phyloP scores from a whole-genome alignment of 64 coral and sea anemone species.

The Montipora cactus region DNA sequence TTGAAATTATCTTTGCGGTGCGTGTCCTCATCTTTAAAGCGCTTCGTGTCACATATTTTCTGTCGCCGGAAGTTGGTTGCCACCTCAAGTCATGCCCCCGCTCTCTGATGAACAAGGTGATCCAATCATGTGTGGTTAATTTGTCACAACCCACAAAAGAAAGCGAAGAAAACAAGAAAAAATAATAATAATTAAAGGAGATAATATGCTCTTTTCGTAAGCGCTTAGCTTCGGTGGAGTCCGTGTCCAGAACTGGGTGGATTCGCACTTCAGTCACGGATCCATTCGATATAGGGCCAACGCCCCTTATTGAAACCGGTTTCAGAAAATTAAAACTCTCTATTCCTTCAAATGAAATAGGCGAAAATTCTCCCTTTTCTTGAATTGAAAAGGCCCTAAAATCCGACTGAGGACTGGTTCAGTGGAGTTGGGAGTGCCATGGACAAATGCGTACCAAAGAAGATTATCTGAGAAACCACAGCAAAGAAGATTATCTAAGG shows the following conservation, averaged over 20 bases:
- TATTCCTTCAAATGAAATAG: not conserved
- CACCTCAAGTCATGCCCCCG: conserved; percentile 1
- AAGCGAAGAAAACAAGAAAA: not conserved
- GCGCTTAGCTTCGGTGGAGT: not conserved
- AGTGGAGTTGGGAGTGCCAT: not conserved
- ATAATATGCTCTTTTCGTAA: not conserved
- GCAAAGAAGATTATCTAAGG: not conserved
- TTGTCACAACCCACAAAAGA: not conserved
- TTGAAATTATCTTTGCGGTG: not conserved
- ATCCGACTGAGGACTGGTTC: no score
- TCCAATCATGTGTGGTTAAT: not conserved
- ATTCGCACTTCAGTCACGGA: not conserved
- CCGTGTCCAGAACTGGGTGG: not conserved
- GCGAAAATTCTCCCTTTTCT: not conserved
- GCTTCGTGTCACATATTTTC: conserved; percentile 23
- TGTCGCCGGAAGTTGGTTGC: not conserved
- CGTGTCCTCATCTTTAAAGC: not conserved
- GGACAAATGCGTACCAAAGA: not conserved
- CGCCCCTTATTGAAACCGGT: not conserved
- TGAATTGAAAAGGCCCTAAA: not conserved
- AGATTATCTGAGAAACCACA: not conserved
- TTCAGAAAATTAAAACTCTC: not conserved
- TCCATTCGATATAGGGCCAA: not conserved
- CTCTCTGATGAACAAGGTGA: not conserved
- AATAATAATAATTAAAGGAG: not conserved